Conservation (phyloP, 30 jellyfish, hydroid and myxozoan species). For the Clytia hemisphaerica region DNA sequence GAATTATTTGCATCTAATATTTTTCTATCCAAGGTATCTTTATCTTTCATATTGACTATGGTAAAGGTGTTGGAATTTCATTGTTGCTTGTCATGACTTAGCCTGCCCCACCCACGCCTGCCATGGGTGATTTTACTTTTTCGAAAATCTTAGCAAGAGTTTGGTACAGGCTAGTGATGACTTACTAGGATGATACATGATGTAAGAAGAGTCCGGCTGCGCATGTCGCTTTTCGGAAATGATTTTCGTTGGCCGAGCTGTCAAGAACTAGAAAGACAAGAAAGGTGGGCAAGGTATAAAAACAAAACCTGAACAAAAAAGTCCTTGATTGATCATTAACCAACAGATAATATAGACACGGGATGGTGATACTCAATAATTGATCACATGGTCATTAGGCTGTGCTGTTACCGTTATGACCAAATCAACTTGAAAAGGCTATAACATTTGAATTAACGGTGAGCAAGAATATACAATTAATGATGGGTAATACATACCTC, state of each 20-base stretch:
- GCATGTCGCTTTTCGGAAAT: constrained; percentile 68
- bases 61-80: no score
- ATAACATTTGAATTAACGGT: neutral
- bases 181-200: constrained; percentile 91
- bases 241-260: constrained; percentile 80
- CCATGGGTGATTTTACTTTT: no score
- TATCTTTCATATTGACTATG: no score
- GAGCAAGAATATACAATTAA: neutral
- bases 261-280: constrained; percentile 45
- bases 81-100: no score
- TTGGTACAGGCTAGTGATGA: no score
- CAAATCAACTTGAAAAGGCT: neutral
- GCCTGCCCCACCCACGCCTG: no score
- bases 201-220: constrained; percentile 59
- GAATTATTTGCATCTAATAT: no score
- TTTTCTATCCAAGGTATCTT: no score
- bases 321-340: neutral
- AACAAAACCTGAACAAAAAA: neutral
- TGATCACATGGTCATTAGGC: neutral
- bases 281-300: neutral
- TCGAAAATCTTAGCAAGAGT: no score
- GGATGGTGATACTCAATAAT: neutral
- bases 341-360: neutral
- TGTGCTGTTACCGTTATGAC: neutral
- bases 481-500: constrained; percentile 39